Percentiles rank a stretch among this genome's conserved stretches.
Conservation (phyloP, 2,113 vertebrate species). For the Xiphorhynchus elegans region DNA sequence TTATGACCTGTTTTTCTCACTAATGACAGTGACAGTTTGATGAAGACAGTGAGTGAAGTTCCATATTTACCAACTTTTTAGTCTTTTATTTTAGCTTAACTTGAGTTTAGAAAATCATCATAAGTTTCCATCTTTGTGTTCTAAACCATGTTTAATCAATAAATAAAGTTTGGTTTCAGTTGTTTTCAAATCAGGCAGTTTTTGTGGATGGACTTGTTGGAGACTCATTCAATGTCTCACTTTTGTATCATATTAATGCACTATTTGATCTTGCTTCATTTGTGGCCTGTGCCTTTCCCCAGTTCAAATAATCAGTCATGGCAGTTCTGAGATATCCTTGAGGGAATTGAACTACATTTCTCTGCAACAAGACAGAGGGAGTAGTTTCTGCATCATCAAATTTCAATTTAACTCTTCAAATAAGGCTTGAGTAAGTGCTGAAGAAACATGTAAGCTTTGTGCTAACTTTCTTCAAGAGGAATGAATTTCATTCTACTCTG, state of each 20-base stretch:
- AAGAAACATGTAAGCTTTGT: neutral
- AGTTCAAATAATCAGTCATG: neutral
- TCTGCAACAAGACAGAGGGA: neutral
- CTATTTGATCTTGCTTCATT: neutral
- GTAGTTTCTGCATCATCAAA: neutral
- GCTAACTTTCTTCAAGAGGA: neutral
- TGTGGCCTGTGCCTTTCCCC: neutral
- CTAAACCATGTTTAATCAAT: neutral
- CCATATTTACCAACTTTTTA: neutral
- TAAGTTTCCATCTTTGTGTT: neutral
- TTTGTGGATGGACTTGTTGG: neutral
- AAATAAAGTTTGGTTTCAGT: neutral
- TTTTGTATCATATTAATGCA: neutral
- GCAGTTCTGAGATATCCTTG: neutral
- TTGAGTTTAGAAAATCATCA: neutral
- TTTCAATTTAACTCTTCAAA: conserved; percentile 42
- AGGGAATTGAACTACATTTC: neutral
- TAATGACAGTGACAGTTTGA: neutral
- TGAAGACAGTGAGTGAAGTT: neutral
- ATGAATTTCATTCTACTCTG: neutral
- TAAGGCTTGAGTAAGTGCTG: neutral
- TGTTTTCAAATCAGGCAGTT: neutral
- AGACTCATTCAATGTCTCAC: neutral
- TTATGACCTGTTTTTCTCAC: neutral
- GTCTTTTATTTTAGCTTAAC: neutral